A percentile compares a stretch with the other conserved stretches of the same genome.
Evolutionary conservation across 2,888 invertebrate genomes (phyloP).

Genomic region (Ecliptopera silaceata): DNA sequence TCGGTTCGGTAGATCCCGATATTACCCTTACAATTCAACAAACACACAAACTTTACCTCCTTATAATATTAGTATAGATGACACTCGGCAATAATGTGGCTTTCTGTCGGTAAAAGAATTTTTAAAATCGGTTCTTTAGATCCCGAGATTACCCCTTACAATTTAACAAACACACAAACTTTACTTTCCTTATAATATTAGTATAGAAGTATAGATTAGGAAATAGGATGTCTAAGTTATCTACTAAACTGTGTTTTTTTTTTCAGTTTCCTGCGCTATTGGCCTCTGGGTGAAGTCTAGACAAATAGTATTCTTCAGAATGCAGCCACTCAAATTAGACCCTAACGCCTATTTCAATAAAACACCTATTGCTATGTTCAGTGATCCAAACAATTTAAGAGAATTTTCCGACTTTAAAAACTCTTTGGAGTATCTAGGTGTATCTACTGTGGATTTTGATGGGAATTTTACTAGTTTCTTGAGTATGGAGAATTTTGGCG

Average conservation of each 20-base stretch:
- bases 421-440: constrained; percentile 67
- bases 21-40: no score
- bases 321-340: constrained; percentile 85
- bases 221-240: no score
- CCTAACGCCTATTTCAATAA: constrained; percentile 84
- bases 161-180: no score
- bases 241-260: background rate
- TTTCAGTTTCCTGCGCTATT: constrained; percentile 84
- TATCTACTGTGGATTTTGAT: constrained; percentile 81
- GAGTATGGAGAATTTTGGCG: constrained; percentile 86
- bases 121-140: no score
- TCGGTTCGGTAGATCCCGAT: no score
- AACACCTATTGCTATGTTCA: constrained; percentile 85
- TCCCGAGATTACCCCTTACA: no score
- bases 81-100: no score
- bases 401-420: constrained; percentile 66
- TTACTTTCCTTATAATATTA: no score
- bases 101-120: no score
- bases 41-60: no score
- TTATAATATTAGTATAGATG: no score
- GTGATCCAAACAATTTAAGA: constrained; percentile 69
- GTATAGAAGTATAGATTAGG: no score
- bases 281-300: constrained; percentile 86
- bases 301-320: constrained; percentile 84
- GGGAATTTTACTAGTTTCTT: constrained; percentile 86